phyloP scores from a whole-genome alignment of 2,113 vertebrate genomes.

The Chloropsis hardwickii region DNA sequence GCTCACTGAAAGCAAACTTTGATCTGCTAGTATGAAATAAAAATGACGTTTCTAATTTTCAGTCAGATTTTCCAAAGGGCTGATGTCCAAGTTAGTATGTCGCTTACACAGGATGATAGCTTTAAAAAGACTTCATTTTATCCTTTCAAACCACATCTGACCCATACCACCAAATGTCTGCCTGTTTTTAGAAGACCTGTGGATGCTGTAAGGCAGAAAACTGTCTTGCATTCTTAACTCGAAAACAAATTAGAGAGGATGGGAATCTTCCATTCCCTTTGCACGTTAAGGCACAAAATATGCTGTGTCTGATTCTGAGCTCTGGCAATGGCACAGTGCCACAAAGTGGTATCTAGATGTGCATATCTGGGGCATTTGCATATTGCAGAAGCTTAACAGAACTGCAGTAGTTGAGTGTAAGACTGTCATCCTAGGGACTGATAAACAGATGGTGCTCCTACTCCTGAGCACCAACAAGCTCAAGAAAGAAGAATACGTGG shows the following conservation, averaged over 20 bases:
- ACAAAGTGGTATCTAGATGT: background rate
- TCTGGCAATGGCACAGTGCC: background rate
- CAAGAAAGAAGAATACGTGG: background rate
- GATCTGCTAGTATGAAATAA: background rate
- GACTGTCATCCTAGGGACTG: background rate
- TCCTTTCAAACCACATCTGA: background rate
- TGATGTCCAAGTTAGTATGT: background rate
- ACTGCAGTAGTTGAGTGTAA: background rate
- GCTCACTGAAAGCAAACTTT: background rate
- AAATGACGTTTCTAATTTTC: background rate
- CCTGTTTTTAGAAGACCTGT: background rate
- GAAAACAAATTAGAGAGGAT: background rate
- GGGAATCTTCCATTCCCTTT: background rate
- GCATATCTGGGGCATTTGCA: background rate
- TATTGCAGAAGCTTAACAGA: slow-evolving; percentile 8
- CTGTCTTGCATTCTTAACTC: background rate
- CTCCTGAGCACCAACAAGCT: background rate
- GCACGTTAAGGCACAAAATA: background rate
- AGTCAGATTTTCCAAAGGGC: background rate
- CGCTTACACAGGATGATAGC: background rate
- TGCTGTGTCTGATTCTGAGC: background rate
- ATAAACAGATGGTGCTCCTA: slow-evolving; percentile 43
- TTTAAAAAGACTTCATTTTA: background rate
- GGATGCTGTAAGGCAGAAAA: background rate
- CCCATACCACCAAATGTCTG: background rate